These are phyloP conservation scores for Aphidoletes aphidimyza DNA, from an alignment of 2,888 invertebrate species.

Conservation along the genomic window DNA sequence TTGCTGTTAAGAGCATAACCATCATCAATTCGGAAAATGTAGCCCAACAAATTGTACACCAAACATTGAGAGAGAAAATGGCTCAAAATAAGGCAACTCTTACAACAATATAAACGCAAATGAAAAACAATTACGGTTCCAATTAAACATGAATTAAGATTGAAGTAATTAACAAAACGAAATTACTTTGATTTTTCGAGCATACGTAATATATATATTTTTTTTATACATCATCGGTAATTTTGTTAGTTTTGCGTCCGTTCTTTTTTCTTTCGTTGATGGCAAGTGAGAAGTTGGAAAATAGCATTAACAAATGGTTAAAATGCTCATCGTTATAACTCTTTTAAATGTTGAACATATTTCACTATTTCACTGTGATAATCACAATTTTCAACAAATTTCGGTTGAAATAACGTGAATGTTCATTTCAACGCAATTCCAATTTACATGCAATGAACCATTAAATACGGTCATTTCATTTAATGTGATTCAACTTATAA, in stretches of 20 bases:
- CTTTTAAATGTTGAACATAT: too few species aligned
- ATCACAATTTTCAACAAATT: conserved; percentile 2
- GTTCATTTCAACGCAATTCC: background rate
- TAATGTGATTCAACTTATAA: conserved; percentile 6
- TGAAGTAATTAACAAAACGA: conserved; percentile 34
- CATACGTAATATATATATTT: background rate
- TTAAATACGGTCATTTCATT: conserved; percentile 40
- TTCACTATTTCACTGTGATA: background rate
- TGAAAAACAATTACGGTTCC: conserved; percentile 17
- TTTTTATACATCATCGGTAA: background rate
- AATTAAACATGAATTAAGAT: conserved; percentile 52
- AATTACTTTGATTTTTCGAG: conserved; percentile 32
- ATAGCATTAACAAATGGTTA: background rate
- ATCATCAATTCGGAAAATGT: background rate
- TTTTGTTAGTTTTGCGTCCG: background rate
- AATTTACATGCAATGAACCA: background rate
- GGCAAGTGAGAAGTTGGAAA: too few species aligned
- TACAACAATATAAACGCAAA: background rate
- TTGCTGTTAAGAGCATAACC: too few species aligned
- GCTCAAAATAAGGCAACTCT: too few species aligned
- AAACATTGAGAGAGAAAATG: too few species aligned
- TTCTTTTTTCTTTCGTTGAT: too few species aligned
- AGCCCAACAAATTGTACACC: too few species aligned
- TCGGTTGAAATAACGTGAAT: background rate
- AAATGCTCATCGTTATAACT: background rate